A percentile compares a stretch with the other conserved stretches of the same genome.
Conservation (phyloP, 2,888 invertebrate genomes). For the Macrophya annulata region DNA sequence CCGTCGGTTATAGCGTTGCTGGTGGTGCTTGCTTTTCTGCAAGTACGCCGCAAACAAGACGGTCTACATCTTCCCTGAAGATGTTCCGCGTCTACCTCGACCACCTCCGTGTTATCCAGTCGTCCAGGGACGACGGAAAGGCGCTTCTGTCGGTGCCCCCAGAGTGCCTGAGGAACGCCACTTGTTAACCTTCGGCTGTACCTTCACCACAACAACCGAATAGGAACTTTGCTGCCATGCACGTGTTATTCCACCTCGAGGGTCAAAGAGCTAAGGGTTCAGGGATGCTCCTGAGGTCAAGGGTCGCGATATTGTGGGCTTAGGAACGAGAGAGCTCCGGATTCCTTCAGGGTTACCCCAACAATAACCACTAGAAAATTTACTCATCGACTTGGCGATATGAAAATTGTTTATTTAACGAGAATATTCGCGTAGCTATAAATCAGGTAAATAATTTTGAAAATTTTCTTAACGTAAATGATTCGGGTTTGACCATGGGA, state of each 20-base stretch:
- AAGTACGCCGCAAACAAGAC: conserved; percentile 31
- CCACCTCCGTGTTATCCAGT: conserved; percentile 33
- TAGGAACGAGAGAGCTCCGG: conserved; percentile 22
- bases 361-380: not conserved
- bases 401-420: not conserved
- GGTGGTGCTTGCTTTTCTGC: not conserved
- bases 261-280: conserved; percentile 40
- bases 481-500: not conserved
- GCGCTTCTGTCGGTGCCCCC: not conserved
- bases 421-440: not conserved
- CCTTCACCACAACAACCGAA: conserved; percentile 20
- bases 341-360: not conserved
- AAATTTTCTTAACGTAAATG: not conserved
- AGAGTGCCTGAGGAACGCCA: conserved; percentile 23
- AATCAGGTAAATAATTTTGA: not conserved
- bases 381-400: not conserved
- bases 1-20: not conserved
- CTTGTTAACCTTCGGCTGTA: conserved; percentile 33
- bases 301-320: not conserved
- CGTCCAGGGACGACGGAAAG: conserved; percentile 19
- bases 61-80: conserved; percentile 33
- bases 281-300: conserved; percentile 31
- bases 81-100: conserved; percentile 31
- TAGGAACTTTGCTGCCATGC: not conserved
- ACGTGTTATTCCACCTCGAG: conserved; percentile 38